phyloP scores from a whole-genome alignment of 2,113 vertebrate species.

The Tauraco erythrolophus region DNA sequence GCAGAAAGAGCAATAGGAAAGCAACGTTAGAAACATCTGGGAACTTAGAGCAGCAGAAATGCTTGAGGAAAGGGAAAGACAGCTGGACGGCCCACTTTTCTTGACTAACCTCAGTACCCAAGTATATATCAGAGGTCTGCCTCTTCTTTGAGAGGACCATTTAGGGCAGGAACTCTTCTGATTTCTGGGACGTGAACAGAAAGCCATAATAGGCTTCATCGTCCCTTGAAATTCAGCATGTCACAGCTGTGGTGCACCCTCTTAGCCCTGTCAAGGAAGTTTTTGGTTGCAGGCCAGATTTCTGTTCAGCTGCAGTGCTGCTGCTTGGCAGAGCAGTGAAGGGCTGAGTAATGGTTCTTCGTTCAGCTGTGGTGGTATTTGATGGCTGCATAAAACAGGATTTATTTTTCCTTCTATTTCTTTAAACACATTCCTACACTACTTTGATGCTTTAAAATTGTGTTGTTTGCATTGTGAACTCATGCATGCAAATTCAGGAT shows the following conservation, averaged over 20 bases:
- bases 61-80: background rate
- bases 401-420: constrained; percentile 1
- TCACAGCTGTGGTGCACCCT: background rate
- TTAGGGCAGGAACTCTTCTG: background rate
- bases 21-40: background rate
- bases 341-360: background rate
- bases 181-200: background rate
- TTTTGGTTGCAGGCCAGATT: background rate
- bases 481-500: background rate
- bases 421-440: background rate
- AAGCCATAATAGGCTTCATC: background rate
- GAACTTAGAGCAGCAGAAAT: background rate
- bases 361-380: background rate
- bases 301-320: background rate
- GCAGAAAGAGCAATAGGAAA: background rate
- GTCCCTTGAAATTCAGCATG: background rate
- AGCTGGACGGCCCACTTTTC: background rate
- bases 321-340: background rate
- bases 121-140: background rate
- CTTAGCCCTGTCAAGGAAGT: background rate
- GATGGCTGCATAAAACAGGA: background rate
- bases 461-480: background rate
- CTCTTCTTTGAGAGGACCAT: background rate
- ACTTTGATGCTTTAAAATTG: background rate
- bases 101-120: background rate